These are phyloP conservation scores for Ceuthmochares aereus DNA, from an alignment of 2,113 vertebrate genomes.

Conservation along the genomic window DNA sequence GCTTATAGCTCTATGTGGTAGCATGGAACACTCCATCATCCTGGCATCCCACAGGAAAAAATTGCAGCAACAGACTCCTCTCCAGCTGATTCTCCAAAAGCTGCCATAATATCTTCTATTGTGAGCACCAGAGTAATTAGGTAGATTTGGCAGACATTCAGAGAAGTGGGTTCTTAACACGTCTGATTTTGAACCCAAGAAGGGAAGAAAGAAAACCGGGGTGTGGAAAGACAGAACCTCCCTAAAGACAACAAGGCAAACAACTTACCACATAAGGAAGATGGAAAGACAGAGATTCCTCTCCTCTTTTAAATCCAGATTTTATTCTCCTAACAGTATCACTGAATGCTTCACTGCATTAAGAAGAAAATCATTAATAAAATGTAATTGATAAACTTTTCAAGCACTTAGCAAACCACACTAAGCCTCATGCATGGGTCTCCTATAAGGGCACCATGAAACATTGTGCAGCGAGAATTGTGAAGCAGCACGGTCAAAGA, in stretches of 20 bases:
- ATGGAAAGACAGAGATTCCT: not conserved
- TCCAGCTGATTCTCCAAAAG: conserved; percentile 29
- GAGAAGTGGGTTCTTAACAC: not conserved
- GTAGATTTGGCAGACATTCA: not conserved
- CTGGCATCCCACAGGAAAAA: conserved; percentile 18
- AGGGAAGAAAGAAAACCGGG: not conserved
- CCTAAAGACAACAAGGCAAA: not conserved
- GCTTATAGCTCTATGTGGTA: not conserved
- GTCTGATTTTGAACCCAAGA: not conserved
- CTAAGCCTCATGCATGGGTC: not conserved
- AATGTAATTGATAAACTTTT: not conserved
- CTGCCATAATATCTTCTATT: not conserved
- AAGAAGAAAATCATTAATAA: not conserved
- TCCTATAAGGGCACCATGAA: not conserved
- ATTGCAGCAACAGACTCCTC: not conserved
- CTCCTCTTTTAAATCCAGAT: not conserved
- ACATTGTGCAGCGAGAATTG: not conserved
- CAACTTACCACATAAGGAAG: not conserved
- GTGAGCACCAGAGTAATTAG: not conserved
- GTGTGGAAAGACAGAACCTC: not conserved
- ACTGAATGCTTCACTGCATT: not conserved
- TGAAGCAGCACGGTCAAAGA: not conserved
- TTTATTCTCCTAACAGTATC: not conserved
- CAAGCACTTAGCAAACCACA: not conserved
- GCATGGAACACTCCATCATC: not conserved